Percentiles rank a stretch among this genome's conserved stretches.
Evolutionary conservation across 2,888 invertebrate species (phyloP).

Genomic region (Microchrysa polita): DNA sequence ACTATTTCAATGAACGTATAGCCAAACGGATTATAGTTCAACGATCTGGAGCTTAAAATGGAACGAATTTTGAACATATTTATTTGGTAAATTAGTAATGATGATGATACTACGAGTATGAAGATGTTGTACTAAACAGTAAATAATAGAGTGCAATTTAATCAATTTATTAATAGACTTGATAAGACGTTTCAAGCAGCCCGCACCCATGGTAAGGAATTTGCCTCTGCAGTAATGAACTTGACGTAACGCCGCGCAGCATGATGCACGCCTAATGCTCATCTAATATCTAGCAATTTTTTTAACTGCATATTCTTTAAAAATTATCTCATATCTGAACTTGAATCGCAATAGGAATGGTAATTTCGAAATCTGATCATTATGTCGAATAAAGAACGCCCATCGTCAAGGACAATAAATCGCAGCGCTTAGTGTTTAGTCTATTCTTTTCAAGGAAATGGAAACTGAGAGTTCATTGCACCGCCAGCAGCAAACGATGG

Average conservation of each 20-base stretch:
- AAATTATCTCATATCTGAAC: background rate
- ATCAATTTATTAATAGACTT: background rate
- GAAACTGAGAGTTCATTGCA: constrained; percentile 18
- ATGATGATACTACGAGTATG: no score
- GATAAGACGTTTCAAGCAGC: background rate
- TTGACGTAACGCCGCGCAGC: background rate
- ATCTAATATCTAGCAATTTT: background rate
- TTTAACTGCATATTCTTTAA: background rate
- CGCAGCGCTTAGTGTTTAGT: no score
- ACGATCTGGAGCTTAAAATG: no score
- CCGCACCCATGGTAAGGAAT: background rate
- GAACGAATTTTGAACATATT: no score
- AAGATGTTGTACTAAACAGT: background rate
- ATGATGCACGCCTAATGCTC: background rate
- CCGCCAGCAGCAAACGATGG: background rate
- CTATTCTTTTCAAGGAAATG: background rate
- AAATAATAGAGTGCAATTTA: background rate
- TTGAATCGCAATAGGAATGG: no score
- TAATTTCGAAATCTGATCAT: no score
- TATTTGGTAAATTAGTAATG: no score
- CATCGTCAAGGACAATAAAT: constrained; percentile 6
- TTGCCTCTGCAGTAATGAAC: background rate
- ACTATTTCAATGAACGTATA: no score
- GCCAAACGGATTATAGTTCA: no score
- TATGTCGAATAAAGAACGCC: background rate